phyloP scores from a whole-genome alignment of 2,888 invertebrate species.

The Seira musarum region DNA sequence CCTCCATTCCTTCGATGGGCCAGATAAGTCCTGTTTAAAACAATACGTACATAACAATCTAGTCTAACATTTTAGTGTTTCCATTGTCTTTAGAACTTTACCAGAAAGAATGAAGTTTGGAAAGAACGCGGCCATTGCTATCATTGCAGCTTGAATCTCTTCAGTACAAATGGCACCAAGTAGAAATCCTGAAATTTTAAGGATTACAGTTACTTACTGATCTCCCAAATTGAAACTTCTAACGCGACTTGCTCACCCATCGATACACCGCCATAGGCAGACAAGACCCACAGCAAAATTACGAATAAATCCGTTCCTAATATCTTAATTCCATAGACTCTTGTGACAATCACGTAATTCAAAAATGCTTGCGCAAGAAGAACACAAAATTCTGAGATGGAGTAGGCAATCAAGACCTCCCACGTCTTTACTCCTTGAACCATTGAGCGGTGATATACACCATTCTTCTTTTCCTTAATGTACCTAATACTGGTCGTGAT shows the following conservation, averaged over 20 bases:
- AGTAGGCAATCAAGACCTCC: slow-evolving; percentile 51
- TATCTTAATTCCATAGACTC: slow-evolving; percentile 31
- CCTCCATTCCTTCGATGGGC: slow-evolving; percentile 96
- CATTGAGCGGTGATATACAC: slow-evolving; percentile 55
- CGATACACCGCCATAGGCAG: slow-evolving; percentile 51
- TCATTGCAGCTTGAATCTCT: slow-evolving; percentile 91
- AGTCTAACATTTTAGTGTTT: too few relatives aligned
- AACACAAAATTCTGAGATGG: slow-evolving; percentile 49
- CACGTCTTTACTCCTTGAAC: slow-evolving; percentile 72
- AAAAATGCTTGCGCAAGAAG: slow-evolving; percentile 39
- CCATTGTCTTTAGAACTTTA: too few relatives aligned
- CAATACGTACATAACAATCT: slow-evolving; percentile 5
- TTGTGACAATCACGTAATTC: slow-evolving; percentile 28
- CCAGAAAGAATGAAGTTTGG: slow-evolving; percentile 48
- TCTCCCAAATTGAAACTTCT: too few relatives aligned
- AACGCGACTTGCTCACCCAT: too few relatives aligned
- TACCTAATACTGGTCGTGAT: slow-evolving; percentile 52
- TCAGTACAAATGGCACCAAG: slow-evolving; percentile 93
- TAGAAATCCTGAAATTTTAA: slow-evolving; percentile 79
- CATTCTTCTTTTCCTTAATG: slow-evolving; percentile 59
- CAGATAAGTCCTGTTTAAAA: slow-evolving; percentile 85
- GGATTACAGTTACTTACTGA: background rate
- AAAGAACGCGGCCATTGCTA: slow-evolving; percentile 59
- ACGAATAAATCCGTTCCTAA: slow-evolving; percentile 27
- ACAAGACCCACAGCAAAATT: slow-evolving; percentile 32